Percentiles rank a stretch among this genome's conserved stretches.
Conservation (phyloP, 2,113 vertebrate genomes). For the Rhea americana region DNA sequence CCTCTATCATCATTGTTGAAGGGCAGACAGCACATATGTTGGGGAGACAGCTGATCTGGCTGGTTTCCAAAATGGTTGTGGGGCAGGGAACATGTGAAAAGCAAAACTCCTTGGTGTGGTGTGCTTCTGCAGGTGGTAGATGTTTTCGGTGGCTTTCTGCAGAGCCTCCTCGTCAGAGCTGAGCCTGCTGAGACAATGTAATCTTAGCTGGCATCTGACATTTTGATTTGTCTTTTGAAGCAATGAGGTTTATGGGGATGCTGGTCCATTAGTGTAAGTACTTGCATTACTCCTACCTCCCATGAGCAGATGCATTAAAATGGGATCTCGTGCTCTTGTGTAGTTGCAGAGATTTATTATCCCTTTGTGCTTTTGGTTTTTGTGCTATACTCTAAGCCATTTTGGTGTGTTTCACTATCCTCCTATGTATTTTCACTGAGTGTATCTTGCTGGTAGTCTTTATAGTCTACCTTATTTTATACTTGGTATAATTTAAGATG, state of each 20-base stretch:
- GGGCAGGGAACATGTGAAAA: background rate
- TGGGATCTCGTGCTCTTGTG: background rate
- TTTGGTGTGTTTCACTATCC: fast-evolving
- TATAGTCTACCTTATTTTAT: background rate
- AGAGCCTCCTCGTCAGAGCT: background rate
- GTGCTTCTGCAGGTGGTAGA: background rate
- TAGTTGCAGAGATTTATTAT: background rate
- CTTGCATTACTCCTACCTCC: background rate
- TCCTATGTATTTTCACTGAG: background rate
- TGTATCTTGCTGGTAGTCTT: background rate
- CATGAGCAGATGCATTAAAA: background rate
- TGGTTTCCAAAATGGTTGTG: background rate
- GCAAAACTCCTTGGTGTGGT: background rate
- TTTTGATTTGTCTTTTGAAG: background rate
- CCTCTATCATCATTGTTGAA: background rate
- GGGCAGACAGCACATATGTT: background rate
- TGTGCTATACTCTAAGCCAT: fast-evolving
- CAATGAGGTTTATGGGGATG: background rate
- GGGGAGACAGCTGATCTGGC: background rate
- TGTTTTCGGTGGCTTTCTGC: background rate
- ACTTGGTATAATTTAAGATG: background rate
- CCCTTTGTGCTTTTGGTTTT: background rate
- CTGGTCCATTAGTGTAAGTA: background rate
- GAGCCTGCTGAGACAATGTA: background rate
- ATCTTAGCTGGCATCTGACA: background rate